Conservation (phyloP, 2,888 invertebrate genomes). For the Elegia similella region DNA sequence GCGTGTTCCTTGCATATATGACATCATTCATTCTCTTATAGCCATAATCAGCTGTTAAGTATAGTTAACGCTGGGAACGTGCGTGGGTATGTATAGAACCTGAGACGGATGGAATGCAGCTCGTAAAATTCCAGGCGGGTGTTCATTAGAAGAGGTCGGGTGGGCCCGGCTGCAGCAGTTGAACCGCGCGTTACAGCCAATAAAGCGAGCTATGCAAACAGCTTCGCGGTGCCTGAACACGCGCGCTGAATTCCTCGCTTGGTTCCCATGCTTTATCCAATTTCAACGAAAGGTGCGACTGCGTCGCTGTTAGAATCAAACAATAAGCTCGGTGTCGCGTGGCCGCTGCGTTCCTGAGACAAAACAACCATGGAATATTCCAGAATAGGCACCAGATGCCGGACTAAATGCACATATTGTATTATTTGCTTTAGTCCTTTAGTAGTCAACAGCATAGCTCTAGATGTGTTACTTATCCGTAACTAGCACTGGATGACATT, state of each 20-base stretch:
- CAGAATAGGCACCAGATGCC: constrained; percentile 30
- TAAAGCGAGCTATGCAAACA: constrained; percentile 79
- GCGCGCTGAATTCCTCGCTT: constrained; percentile 67
- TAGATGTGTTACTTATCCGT: too few relatives aligned
- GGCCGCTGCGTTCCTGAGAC: constrained; percentile 56
- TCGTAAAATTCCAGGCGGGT: constrained; percentile 51
- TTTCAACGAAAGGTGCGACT: constrained; percentile 71
- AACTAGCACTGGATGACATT: background rate
- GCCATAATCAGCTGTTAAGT: constrained; percentile 43
- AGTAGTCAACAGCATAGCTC: too few relatives aligned
- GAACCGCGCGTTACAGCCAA: constrained; percentile 70
- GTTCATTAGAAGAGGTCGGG: constrained; percentile 59
- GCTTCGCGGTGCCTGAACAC: constrained; percentile 44
- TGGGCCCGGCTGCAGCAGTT: constrained; percentile 45
- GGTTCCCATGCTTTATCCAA: constrained; percentile 79
- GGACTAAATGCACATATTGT: background rate
- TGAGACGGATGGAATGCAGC: constrained; percentile 53
- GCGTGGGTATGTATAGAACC: constrained; percentile 28
- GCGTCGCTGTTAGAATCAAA: constrained; percentile 64
- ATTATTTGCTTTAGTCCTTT: background rate
- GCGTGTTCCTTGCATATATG: constrained; percentile 22
- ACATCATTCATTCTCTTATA: constrained; percentile 24
- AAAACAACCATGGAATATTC: constrained; percentile 58
- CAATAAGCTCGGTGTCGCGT: constrained; percentile 70
- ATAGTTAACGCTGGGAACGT: constrained; percentile 22